Base-by-base conservation (phyloP, 2,888 invertebrate genomes). In the Scaptomyza parva region DNA sequence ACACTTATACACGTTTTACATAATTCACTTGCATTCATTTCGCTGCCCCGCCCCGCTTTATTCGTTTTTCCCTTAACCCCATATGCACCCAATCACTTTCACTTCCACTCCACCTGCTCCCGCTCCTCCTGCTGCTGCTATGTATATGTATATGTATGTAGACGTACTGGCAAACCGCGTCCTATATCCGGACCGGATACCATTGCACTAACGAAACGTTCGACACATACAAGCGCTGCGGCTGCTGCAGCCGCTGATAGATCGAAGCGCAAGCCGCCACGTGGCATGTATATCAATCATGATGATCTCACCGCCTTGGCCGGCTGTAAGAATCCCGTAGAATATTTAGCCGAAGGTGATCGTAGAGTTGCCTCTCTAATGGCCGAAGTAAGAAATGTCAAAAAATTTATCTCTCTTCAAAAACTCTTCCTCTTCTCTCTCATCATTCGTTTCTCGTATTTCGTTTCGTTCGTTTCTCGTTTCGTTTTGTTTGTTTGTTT, bases 231-330 rank as follows among this genome's bases (percentile, higher is more conserved):
- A 79, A 80, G 63, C 57, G 67, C 45, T 35, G 65, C 58, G 6
- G 50, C 57, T 8, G 90, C 92, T 7, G 70, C 73, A 3, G 71
- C 80, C 11, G 89, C 90, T 51, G 91, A 92, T 73, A 91, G 91
- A 92, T 94, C 94, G 93, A 95, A 95, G 92, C 95, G 97, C 90
- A 96, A 97, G 92, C 96, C 98, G 88, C 98, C 98, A 70, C 96
- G 96, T 89, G 98, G 98, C 92, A 98, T 99, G 96, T 97, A 97
- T 94, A 96, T 99, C 93, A 98, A 97, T 94, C 97, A 98, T 93
- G 98, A 98, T 92, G 98, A 98, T 94, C 94, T 99, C 92, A 96
- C 97, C 83, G 95, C 96, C 86, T 95, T 99, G 94, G 98, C 98
- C 69, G 88, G 88, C 76, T 86, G 90, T 67, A 89, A 87, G 73